phyloP scores from a whole-genome alignment of 2,113 vertebrate species.

The Myiozetetes cayanensis region DNA sequence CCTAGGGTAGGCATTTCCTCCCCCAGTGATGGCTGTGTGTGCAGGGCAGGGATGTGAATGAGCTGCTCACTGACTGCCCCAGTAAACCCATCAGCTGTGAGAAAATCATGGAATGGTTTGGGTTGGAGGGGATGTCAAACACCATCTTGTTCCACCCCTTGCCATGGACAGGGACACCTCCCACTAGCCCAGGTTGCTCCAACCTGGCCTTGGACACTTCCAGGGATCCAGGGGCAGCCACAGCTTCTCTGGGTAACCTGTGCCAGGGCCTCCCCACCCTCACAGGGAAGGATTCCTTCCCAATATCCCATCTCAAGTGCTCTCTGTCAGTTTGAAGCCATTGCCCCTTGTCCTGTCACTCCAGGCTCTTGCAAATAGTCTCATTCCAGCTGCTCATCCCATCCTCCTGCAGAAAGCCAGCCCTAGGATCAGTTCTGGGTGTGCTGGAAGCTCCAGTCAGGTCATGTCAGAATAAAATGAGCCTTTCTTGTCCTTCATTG shows the following conservation, averaged over 20 bases:
- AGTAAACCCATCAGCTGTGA: neutral
- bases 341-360: neutral
- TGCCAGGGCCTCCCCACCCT: neutral
- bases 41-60: neutral
- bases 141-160: neutral
- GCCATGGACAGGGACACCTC: neutral
- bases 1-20: neutral
- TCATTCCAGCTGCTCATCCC: neutral
- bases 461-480: neutral
- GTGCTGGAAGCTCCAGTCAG: neutral
- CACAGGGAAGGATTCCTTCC: neutral
- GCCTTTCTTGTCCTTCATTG: neutral
- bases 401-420: neutral
- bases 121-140: neutral
- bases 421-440: neutral
- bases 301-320: neutral
- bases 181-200: neutral
- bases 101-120: neutral
- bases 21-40: neutral
- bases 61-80: neutral
- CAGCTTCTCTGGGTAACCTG: neutral
- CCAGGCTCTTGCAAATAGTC: neutral
- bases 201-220: accelerated
- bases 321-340: neutral
- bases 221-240: neutral